Conservation (phyloP, 2,888 invertebrate genomes). For the Prenolepis imparis region DNA sequence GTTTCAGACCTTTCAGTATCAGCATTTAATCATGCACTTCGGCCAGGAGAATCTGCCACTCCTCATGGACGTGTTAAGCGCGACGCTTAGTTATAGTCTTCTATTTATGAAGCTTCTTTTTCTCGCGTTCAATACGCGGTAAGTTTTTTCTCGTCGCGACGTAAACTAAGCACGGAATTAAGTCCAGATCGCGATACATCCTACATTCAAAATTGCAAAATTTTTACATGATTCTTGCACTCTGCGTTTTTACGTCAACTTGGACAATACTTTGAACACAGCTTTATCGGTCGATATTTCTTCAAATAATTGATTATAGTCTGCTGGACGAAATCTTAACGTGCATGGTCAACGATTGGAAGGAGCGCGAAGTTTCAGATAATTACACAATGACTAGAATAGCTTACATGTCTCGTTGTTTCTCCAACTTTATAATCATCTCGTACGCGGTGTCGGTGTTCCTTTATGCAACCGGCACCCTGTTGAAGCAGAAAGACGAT, state of each 20-base stretch:
- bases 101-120: slow-evolving; percentile 52
- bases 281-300: not conserved
- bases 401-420: slow-evolving; percentile 26
- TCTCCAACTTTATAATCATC: slow-evolving; percentile 45
- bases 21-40: slow-evolving; percentile 51
- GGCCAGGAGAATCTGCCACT: slow-evolving; percentile 10
- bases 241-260: not conserved
- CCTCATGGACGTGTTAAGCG: slow-evolving; percentile 54
- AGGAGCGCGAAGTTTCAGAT: slow-evolving; percentile 46
- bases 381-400: slow-evolving; percentile 44
- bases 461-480: slow-evolving; percentile 15
- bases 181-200: not conserved
- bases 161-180: too few species aligned
- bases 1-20: slow-evolving; percentile 61
- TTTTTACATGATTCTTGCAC: not conserved
- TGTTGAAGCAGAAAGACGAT: not conserved
- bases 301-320: slow-evolving; percentile 45
- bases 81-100: slow-evolving; percentile 48
- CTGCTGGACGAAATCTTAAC: slow-evolving; percentile 47
- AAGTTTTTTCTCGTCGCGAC: slow-evolving; percentile 1
- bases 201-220: not conserved
- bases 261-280: not conserved
- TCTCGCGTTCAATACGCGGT: slow-evolving; percentile 56
- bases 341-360: slow-evolving; percentile 56
- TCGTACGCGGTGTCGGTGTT: not conserved